These are phyloP conservation scores for Danio aesculapii DNA, from an alignment of 2,797 vertebrate genomes.

Conservation along the genomic window DNA sequence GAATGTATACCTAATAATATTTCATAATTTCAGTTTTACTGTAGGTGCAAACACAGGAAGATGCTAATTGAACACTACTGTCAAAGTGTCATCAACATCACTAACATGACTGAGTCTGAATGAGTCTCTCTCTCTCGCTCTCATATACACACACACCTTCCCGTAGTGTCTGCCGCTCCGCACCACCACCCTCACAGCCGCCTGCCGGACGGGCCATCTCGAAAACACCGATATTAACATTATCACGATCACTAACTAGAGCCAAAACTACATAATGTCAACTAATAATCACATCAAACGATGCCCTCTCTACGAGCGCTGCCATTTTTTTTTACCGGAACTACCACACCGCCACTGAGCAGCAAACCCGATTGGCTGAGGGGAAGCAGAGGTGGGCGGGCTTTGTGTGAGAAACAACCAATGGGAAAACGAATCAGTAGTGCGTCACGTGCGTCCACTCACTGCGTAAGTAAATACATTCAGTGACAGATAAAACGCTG, in stretches of 20 bases:
- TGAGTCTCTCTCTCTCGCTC: neutral
- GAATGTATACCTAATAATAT: no score
- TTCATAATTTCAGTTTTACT: no score
- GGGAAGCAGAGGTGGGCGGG: neutral
- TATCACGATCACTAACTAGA: neutral
- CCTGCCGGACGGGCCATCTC: slow-evolving; percentile 53
- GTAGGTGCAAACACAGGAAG: no score
- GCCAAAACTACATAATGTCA: neutral
- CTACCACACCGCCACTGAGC: slow-evolving; percentile 6
- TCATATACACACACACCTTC: slow-evolving; percentile 69
- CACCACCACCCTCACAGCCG: slow-evolving; percentile 45
- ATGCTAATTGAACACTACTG: no score
- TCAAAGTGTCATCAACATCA: no score
- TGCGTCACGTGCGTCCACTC: slow-evolving; percentile 43
- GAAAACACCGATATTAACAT: slow-evolving; percentile 69
- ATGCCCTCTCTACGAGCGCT: slow-evolving; percentile 58
- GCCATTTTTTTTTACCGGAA: slow-evolving; percentile 80
- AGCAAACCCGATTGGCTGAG: slow-evolving; percentile 56
- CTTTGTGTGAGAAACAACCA: slow-evolving; percentile 3
- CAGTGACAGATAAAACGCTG: neutral
- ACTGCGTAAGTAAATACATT: slow-evolving; percentile 41
- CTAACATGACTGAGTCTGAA: no score
- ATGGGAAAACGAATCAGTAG: slow-evolving; percentile 58
- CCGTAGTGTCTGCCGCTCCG: slow-evolving; percentile 70
- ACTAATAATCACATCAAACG: neutral